Evolutionary conservation across 2,888 invertebrate genomes (phyloP), one percentile per base, ranked within the genome.

Genomic region (Cataglyphis rosenhaueri): DNA sequence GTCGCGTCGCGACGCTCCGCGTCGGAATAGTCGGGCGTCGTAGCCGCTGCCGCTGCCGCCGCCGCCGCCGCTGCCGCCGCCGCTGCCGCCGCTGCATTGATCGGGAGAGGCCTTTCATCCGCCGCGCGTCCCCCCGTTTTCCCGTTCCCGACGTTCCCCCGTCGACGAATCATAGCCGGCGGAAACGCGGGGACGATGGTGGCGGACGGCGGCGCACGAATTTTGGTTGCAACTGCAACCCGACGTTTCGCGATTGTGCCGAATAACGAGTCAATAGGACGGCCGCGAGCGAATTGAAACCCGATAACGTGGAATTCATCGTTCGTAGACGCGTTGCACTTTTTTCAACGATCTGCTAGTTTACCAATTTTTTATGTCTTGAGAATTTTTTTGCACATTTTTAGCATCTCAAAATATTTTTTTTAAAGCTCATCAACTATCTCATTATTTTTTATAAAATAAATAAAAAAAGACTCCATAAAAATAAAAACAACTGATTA

Each of bases 71-170:
- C 92, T 90, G 92, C 92, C 91, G 92, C 92, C 90, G 91, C 90
- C 91, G 92, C 92, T 92, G 92, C 92, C 90, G 91, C 90, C 91
- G 92, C 92, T 92, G 93, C 92, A 93, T 93, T 93, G 93, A 93
- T 93, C 93, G 92, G 92, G 92, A 91, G 91, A 91, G 91, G 90
- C 89, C 85, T 87, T 90, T 87, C 91, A 87, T 89, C 86, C 88
- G 76, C 78, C 83, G 76, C 75, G 71, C 62, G 59, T 48, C 61
- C 59, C 71, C 73, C 38, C 57, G 35, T 25, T 6, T 59, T 18
- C 57, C n/a, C 29, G 44, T 62, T 48, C 75, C 52, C 75, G 48
- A 52, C 66, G 75, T 35, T 55, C 66, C 41, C 81, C 66, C 65
- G 65, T 61, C 75, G 75, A 55, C 68, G 86, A 89, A 82, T 87